A percentile compares a stretch with the other conserved stretches of the same genome.
These are phyloP conservation scores for Alloplasta piceator DNA, from an alignment of 2,888 invertebrate species.

Conservation along the genomic window DNA sequence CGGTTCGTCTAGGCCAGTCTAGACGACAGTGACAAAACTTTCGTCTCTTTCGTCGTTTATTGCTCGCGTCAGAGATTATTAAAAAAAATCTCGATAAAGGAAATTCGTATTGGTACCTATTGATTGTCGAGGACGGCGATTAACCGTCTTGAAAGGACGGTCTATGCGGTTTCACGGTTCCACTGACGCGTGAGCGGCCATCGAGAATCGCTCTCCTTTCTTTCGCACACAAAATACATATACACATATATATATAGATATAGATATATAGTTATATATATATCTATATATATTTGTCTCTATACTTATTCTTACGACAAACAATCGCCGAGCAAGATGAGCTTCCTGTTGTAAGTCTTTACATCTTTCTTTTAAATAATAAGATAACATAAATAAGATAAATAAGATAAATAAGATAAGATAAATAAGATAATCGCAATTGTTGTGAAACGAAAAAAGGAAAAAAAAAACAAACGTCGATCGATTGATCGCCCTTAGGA, in stretches of 20 bases:
- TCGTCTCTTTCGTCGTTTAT: slow-evolving; percentile 28
- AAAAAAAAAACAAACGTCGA: slow-evolving; percentile 23
- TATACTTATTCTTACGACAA: slow-evolving; percentile 52
- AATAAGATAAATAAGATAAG: no score
- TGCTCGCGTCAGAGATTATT: slow-evolving; percentile 20
- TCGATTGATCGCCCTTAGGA: neutral
- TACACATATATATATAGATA: neutral
- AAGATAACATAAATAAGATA: neutral
- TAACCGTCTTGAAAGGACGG: slow-evolving; percentile 39
- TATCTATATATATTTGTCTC: neutral
- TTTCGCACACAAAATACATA: slow-evolving; percentile 30
- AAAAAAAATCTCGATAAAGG: slow-evolving; percentile 12
- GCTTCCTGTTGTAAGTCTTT: slow-evolving; percentile 82
- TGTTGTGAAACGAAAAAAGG: neutral
- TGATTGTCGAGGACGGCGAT: slow-evolving; percentile 37
- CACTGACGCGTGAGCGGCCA: slow-evolving; percentile 52
- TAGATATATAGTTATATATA: neutral
- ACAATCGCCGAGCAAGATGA: slow-evolving; percentile 76
- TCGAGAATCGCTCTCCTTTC: slow-evolving; percentile 47
- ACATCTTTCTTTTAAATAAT: slow-evolving; percentile 56
- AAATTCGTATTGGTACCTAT: slow-evolving; percentile 14
- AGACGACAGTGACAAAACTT: slow-evolving; percentile 62
- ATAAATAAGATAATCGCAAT: no score
- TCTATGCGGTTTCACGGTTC: slow-evolving; percentile 56
- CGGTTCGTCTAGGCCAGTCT: slow-evolving; percentile 49